Base-by-base conservation (phyloP, 1,140 invertebrate genomes). In the Sipha flava region DNA sequence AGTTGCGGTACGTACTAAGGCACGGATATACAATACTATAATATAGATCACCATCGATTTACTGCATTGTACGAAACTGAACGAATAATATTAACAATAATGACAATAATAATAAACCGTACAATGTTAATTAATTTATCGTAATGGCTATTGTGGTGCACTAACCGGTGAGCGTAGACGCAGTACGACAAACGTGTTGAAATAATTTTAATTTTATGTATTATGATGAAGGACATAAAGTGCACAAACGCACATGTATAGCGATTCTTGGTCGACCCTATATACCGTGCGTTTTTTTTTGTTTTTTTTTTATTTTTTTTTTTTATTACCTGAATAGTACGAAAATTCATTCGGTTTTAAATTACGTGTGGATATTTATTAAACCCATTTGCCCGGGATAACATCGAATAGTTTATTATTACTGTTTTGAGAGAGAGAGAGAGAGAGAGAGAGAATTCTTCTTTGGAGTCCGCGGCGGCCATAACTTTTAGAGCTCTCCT, bases 281-380 rank as follows among this genome's bases (percentile, higher is more conserved):
- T 26, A 62, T n/a, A 37, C 2, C 52, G 23, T 14, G 52, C 6
- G 23, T 3, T 12, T 45, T 45, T 26, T 40, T 23, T 29, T 6
- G 21, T 45, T 45, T 26, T 40, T 23, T 29, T 6, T 57, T 5
- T 29, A 18, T 14, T 14, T 12, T 26, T 57, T 57, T 29, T 45
- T 68, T 68, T 57, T 57, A 75, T 75, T 23, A 14, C 49, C n/a
- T 10, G 21, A 57, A 18, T 57, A 10, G 34, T 57, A 54, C 29
- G 34, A 40, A 40, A 75, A 57, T 43, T 40, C 29, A 57, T 75
- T 75, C 12, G 12, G 49, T 57, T 37, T 57, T 75, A 57, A 75
- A 75, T 75, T 75, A 75, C 49, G 12, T 57, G 47, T 37, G 31
- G 31, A 75, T 57, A 75, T 75, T 43, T 75, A 54, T 75, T 57